phyloP scores from a whole-genome alignment of 2,797 vertebrate genomes.

The Anguilla anguilla region DNA sequence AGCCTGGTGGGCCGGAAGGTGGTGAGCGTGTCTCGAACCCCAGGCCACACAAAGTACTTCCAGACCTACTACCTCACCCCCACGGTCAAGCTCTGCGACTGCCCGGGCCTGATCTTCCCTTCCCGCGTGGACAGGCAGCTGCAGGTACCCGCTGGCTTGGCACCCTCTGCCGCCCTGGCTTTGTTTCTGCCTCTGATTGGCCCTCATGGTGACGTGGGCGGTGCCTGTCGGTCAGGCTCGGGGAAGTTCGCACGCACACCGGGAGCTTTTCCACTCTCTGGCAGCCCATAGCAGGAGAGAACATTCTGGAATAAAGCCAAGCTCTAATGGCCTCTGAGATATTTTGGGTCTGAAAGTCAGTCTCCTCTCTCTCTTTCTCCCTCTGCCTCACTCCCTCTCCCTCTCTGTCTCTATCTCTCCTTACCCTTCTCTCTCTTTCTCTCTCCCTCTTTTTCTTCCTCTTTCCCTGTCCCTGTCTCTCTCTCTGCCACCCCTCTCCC shows the following conservation, averaged over 20 bases:
- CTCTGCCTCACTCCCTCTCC: too few relatives aligned
- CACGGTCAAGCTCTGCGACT: slow-evolving; percentile 89
- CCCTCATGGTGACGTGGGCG: neutral
- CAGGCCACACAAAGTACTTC: slow-evolving; percentile 95
- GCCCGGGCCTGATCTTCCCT: slow-evolving; percentile 90
- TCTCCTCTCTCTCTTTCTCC: neutral
- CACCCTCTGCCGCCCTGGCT: neutral
- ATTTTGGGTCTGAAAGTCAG: too few relatives aligned
- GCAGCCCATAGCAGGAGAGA: neutral
- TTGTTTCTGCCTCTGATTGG: neutral
- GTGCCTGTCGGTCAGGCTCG: neutral
- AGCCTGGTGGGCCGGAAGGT: slow-evolving; percentile 88
- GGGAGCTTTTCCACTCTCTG: neutral
- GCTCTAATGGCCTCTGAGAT: neutral
- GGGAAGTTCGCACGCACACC: neutral
- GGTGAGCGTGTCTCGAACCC: slow-evolving; percentile 89
- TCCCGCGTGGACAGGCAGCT: slow-evolving; percentile 80
- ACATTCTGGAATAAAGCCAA: neutral
- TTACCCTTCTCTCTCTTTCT: too few relatives aligned
- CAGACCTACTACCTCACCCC: slow-evolving; percentile 95
- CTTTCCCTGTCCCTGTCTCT: neutral
- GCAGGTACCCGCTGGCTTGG: slow-evolving; percentile 71
- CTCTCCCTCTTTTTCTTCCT: neutral
- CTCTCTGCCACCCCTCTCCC: neutral
- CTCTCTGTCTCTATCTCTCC: too few relatives aligned